Conservation (phyloP, 2,888 invertebrate species). For the Cantharis nigra region DNA sequence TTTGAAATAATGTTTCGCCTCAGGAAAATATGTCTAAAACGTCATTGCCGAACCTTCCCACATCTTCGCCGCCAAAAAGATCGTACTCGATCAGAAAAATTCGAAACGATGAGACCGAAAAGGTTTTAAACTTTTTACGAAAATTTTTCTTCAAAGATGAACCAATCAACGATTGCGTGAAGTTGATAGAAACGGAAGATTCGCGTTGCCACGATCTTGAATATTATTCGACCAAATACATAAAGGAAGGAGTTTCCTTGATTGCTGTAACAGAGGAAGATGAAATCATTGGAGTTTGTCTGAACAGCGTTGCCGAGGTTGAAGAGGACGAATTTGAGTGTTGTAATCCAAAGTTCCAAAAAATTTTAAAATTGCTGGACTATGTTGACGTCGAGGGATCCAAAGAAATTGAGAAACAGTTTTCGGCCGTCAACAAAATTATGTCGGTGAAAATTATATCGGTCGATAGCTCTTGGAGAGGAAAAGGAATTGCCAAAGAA, state of each 20-base stretch:
- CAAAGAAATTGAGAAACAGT: constrained; percentile 59
- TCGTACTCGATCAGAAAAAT: constrained; percentile 57
- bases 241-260: constrained; percentile 64
- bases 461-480: constrained; percentile 67
- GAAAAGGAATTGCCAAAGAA: constrained; percentile 67
- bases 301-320: constrained; percentile 42
- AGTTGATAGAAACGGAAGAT: constrained; percentile 64
- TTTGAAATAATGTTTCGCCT: constrained; percentile 24
- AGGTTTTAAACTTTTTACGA: constrained; percentile 60
- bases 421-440: constrained; percentile 59
- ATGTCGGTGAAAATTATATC: constrained; percentile 69
- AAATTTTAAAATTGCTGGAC: constrained; percentile 65
- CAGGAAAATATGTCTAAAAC: constrained; percentile 42
- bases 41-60: constrained; percentile 48
- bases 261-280: constrained; percentile 64
- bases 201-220: constrained; percentile 66
- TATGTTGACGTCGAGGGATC: constrained; percentile 60
- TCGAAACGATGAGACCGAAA: constrained; percentile 57
- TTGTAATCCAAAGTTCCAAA: constrained; percentile 64
- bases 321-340: constrained; percentile 60
- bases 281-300: constrained; percentile 56
- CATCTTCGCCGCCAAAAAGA: constrained; percentile 47
- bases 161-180: constrained; percentile 67
- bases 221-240: constrained; percentile 61
- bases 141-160: constrained; percentile 75